phyloP scores from a whole-genome alignment of 2,888 invertebrate genomes.

The Drosophila anomelani region DNA sequence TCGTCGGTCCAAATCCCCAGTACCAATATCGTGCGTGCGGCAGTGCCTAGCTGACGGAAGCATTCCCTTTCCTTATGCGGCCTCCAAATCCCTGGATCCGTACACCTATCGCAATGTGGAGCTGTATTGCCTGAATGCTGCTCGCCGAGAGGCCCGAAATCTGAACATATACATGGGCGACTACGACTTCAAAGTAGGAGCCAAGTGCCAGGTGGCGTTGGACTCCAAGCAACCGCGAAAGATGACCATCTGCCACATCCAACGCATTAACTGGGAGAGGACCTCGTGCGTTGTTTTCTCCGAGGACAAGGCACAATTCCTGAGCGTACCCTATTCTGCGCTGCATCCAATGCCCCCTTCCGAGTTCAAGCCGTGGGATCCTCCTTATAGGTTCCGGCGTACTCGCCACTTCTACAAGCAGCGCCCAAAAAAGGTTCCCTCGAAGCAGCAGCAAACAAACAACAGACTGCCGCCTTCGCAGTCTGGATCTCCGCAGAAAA shows the following conservation, averaged over 20 bases:
- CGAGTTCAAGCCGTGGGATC: constrained; percentile 88
- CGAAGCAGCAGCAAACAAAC: background rate
- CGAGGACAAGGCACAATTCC: constrained; percentile 82
- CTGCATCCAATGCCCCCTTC: constrained; percentile 87
- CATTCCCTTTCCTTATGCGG: constrained; percentile 93
- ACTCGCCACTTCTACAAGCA: constrained; percentile 46
- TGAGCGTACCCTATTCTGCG: constrained; percentile 86
- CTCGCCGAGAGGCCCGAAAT: constrained; percentile 86
- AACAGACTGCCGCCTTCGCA: background rate
- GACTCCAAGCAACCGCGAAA: constrained; percentile 82
- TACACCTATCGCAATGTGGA: constrained; percentile 96
- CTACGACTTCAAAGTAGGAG: constrained; percentile 85
- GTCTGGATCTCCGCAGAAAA: background rate
- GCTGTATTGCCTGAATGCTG: constrained; percentile 94
- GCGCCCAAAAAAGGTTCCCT: background rate
- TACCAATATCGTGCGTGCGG: constrained; percentile 77
- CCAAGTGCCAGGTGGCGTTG: constrained; percentile 89
- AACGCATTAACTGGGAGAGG: constrained; percentile 88
- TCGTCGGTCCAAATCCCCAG: too few relatives aligned
- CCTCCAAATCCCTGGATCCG: constrained; percentile 95
- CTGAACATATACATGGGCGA: constrained; percentile 78
- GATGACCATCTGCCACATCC: constrained; percentile 90
- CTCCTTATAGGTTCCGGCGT: constrained; percentile 86
- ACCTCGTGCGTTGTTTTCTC: constrained; percentile 91
- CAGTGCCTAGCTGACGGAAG: constrained; percentile 75